These are phyloP conservation scores for Drosophila paracracens DNA, from an alignment of 2,888 invertebrate species.

Conservation along the genomic window DNA sequence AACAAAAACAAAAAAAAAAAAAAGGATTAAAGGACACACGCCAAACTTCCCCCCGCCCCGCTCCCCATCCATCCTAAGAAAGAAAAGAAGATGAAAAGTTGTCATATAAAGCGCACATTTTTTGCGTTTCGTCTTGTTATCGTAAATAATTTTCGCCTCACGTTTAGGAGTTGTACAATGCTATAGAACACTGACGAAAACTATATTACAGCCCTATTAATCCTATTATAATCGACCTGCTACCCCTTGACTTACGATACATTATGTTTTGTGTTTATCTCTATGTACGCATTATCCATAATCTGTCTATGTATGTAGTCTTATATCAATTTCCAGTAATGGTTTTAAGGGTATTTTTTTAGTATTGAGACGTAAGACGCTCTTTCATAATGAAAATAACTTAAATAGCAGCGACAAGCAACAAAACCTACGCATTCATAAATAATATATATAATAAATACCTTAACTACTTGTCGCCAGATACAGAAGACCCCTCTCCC, in stretches of 20 bases:
- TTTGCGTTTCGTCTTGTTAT: conserved; percentile 8
- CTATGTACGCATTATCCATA: conserved; percentile 17
- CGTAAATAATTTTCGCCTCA: conserved; percentile 3
- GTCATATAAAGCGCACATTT: conserved; percentile 10
- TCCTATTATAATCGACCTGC: background rate
- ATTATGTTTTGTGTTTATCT: conserved; percentile 28
- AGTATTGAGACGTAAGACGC: conserved; percentile 50
- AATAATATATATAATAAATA: conserved; percentile 3
- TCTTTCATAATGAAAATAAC: conserved; percentile 57
- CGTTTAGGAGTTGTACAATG: conserved; percentile 40
- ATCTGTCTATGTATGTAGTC: conserved; percentile 33
- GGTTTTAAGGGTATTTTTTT: conserved; percentile 72
- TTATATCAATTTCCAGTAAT: conserved; percentile 64
- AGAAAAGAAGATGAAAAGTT: conserved; percentile 8
- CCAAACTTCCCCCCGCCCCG: conserved; percentile 15
- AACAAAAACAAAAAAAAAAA: background rate
- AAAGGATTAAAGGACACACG: conserved; percentile 43
- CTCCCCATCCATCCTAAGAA: background rate
- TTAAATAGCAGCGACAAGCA: conserved; percentile 5
- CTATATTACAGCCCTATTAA: background rate
- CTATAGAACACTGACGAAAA: conserved; percentile 11
- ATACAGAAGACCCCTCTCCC: conserved; percentile 3
- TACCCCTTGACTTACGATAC: conserved; percentile 35
- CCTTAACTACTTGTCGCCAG: conserved; percentile 8
- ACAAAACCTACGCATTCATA: conserved; percentile 8